Conservation (phyloP, 2,797 vertebrate species). For the Sebastes taczanowskii region DNA sequence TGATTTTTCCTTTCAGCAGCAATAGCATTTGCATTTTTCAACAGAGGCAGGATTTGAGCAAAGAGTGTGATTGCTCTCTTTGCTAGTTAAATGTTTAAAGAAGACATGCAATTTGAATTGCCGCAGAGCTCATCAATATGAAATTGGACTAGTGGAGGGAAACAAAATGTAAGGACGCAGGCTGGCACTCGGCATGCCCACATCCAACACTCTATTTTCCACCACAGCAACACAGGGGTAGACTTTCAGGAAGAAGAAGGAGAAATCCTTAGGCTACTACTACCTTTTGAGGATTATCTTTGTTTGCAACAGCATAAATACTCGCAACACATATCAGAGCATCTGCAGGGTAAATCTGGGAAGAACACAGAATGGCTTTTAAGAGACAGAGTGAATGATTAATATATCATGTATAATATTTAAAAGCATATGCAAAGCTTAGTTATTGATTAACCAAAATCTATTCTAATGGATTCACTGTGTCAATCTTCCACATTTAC, state of each 20-base stretch:
- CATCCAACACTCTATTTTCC: constrained; percentile 76
- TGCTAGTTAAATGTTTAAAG: constrained; percentile 85
- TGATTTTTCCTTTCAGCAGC: constrained; percentile 74
- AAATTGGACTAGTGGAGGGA: constrained; percentile 80
- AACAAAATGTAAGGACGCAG: constrained; percentile 78
- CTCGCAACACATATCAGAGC: constrained; percentile 25
- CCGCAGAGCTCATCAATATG: constrained; percentile 86
- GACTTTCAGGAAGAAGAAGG: constrained; percentile 41
- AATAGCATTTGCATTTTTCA: constrained; percentile 83
- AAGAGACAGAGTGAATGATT: constrained; percentile 38
- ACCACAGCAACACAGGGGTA: constrained; percentile 44
- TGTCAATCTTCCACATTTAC: constrained; percentile 17
- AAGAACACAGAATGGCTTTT: constrained; percentile 28
- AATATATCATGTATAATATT: constrained; percentile 36
- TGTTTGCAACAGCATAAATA: constrained; percentile 52
- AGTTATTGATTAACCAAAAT: constrained; percentile 37
- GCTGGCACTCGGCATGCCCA: constrained; percentile 63
- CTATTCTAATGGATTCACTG: neutral
- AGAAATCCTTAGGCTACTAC: constrained; percentile 49
- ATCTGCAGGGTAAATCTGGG: constrained; percentile 37
- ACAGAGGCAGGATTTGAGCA: constrained; percentile 80
- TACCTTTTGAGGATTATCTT: constrained; percentile 55
- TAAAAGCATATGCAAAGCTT: constrained; percentile 10
- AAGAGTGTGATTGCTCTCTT: constrained; percentile 83
- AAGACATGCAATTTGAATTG: constrained; percentile 84